A percentile compares a stretch with the other conserved stretches of the same genome.
Conservation (phyloP, 2,888 invertebrate species). For the Marasmarcha lunaedactyla region DNA sequence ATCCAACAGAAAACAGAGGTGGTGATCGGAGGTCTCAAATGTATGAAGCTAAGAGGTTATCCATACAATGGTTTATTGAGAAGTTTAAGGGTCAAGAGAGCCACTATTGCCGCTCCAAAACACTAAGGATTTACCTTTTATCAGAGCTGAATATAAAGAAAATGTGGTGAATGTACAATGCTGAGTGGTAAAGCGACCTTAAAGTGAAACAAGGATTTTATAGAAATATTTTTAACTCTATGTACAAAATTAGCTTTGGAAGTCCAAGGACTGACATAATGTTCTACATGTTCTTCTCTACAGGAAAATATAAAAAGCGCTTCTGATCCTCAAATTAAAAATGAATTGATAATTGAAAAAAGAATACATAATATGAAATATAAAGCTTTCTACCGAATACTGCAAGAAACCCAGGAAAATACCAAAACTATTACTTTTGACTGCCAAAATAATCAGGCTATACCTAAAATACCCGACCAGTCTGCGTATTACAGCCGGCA, state of each 20-base stretch:
- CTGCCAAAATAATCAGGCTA: constrained; percentile 18
- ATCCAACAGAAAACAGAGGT: constrained; percentile 10
- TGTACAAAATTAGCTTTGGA: constrained; percentile 14
- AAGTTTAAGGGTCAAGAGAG: constrained; percentile 11
- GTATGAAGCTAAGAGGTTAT: constrained; percentile 12
- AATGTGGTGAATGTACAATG: constrained; percentile 2
- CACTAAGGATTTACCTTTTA: constrained; percentile 1
- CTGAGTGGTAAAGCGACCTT: not conserved
- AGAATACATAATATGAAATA: constrained; percentile 15
- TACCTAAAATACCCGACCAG: constrained; percentile 17
- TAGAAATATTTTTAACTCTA: constrained; percentile 11
- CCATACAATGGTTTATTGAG: constrained; percentile 13
- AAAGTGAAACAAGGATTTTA: constrained; percentile 6
- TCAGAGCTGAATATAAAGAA: not conserved
- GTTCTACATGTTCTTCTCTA: constrained; percentile 11
- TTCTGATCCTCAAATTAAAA: constrained; percentile 11
- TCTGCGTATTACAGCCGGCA: constrained; percentile 15
- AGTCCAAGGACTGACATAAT: constrained; percentile 13
- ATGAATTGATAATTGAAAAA: constrained; percentile 12
- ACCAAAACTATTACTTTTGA: constrained; percentile 15
- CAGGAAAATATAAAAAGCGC: constrained; percentile 15
- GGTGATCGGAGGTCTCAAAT: constrained; percentile 11
- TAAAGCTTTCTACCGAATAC: constrained; percentile 16
- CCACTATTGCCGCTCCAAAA: constrained; percentile 10
- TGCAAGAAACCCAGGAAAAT: constrained; percentile 13